Evolutionary conservation across 2,888 invertebrate genomes (phyloP).

Genomic region (Macrophya annulata): DNA sequence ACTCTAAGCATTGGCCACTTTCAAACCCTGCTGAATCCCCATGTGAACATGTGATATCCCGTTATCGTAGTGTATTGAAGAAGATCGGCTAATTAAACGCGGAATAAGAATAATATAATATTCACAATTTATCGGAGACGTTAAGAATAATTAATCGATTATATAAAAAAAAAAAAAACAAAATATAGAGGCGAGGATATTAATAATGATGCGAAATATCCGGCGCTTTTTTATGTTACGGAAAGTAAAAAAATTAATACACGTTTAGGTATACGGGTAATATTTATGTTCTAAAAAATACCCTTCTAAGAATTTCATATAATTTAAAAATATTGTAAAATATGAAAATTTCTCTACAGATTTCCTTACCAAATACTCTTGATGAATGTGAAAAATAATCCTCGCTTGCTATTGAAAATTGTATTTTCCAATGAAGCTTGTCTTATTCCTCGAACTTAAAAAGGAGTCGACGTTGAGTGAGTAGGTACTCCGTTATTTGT

Average conservation of each 20-base stretch:
- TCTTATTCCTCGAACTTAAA: neutral
- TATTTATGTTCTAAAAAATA: neutral
- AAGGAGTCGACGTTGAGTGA: neutral
- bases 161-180: too few species aligned
- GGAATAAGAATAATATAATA: neutral
- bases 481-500: neutral
- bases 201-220: neutral
- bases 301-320: neutral
- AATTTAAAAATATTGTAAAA: neutral
- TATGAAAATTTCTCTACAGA: neutral
- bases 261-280: neutral
- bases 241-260: neutral
- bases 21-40: neutral
- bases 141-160: neutral
- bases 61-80: too few species aligned
- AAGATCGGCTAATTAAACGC: neutral
- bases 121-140: too few species aligned
- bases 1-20: neutral
- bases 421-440: neutral
- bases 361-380: neutral
- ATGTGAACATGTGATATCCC: neutral
- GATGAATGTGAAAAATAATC: neutral
- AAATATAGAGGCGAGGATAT: neutral
- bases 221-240: neutral
- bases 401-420: neutral